These are phyloP conservation scores for Varecia variegata DNA, from an alignment of 2,797 vertebrate genomes.

Conservation along the genomic window DNA sequence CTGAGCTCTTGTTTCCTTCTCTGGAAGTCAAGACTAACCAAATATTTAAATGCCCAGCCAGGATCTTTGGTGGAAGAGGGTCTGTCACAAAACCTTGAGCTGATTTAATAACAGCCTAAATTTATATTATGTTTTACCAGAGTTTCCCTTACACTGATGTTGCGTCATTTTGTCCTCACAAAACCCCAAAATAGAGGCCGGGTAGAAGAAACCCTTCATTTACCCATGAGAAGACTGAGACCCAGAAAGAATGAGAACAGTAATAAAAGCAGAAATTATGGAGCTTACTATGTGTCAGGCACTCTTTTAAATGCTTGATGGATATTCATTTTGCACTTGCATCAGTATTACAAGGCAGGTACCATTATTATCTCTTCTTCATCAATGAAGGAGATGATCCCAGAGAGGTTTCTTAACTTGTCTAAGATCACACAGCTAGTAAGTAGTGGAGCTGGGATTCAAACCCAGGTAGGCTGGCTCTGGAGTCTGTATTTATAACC, in stretches of 20 bases:
- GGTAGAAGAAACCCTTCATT: slow-evolving; percentile 40
- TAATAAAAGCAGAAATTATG: slow-evolving; percentile 24
- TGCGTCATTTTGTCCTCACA: slow-evolving; percentile 29
- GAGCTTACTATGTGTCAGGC: background rate
- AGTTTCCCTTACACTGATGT: slow-evolving; percentile 43
- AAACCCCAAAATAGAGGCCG: slow-evolving; percentile 14
- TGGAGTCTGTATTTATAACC: background rate
- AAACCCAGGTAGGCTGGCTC: background rate
- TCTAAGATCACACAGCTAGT: background rate
- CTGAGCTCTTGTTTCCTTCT: slow-evolving; percentile 70
- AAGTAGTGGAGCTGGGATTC: slow-evolving; percentile 2
- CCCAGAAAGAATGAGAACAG: background rate
- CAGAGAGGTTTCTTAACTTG: slow-evolving; percentile 54
- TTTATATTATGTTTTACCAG: slow-evolving; percentile 34
- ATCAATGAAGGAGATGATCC: background rate
- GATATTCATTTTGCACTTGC: background rate
- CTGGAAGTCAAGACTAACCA: slow-evolving; percentile 62
- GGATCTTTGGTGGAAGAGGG: slow-evolving; percentile 20
- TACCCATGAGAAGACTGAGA: slow-evolving; percentile 18
- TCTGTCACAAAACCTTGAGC: slow-evolving; percentile 21
- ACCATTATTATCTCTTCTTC: background rate
- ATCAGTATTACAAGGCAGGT: background rate
- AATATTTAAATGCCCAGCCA: slow-evolving; percentile 49
- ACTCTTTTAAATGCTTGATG: background rate
- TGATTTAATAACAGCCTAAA: slow-evolving; percentile 55